phyloP scores from a whole-genome alignment of 2,113 vertebrate species.

The Sinocyclocheilus anshuiensis region DNA sequence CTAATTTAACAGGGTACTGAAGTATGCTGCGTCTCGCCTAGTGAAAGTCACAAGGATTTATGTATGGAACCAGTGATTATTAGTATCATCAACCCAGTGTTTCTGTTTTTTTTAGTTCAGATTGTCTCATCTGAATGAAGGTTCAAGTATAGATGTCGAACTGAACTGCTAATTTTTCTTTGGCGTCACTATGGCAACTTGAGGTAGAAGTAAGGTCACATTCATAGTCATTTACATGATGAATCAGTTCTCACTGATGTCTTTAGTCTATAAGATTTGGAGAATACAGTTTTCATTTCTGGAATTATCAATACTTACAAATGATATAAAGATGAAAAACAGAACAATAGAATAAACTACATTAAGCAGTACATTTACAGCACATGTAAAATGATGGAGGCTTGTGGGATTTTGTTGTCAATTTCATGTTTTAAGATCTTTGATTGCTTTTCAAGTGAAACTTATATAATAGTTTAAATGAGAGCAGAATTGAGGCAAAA shows the following conservation, averaged over 20 bases:
- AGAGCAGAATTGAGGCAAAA: background rate
- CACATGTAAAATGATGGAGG: background rate
- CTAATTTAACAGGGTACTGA: too few species aligned
- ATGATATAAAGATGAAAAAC: background rate
- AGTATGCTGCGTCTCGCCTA: too few species aligned
- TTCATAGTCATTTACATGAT: background rate
- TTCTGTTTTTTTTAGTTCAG: too few species aligned
- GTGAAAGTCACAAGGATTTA: too few species aligned
- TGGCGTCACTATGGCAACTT: conserved; percentile 16
- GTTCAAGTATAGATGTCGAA: background rate
- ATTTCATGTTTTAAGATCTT: background rate
- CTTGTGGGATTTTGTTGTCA: background rate
- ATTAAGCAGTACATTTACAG: background rate
- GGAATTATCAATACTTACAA: background rate
- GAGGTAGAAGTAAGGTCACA: background rate
- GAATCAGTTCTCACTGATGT: background rate
- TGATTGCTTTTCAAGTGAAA: background rate
- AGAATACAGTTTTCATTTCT: background rate
- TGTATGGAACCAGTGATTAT: too few species aligned
- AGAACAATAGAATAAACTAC: background rate
- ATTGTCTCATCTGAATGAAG: background rate
- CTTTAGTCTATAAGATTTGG: too few species aligned
- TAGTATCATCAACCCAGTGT: too few species aligned
- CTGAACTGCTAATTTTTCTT: background rate
- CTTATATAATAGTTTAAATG: background rate